Base-by-base conservation (phyloP, 2,113 vertebrate genomes). In the Tylochromis polylepis region DNA sequence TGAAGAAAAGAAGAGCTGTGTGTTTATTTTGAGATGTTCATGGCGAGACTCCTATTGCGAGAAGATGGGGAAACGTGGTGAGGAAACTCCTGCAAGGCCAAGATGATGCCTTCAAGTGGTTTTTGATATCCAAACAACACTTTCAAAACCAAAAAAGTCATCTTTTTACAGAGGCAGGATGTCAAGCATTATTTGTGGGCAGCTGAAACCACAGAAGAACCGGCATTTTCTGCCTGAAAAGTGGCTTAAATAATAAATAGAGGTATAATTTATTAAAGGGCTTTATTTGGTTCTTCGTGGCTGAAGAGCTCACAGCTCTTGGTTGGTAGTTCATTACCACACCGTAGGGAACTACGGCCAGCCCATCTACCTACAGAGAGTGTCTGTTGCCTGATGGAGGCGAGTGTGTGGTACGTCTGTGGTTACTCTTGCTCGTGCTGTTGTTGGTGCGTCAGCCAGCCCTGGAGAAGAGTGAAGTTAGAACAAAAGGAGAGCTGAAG, bases 291-390 rank as follows among this genome's bases (percentile, higher is more conserved):
- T 65, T 38, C 20, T 65, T 46, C 27, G 22, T 46, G 67, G 20
- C 34, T 67, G 62, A 67, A 8, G n/a, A n/a, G n/a, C n/a, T n/a
- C 20, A 1, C 34, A 22, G 38, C 41, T 27, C 1, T 72, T 6
- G 8, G 22, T 46, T 27, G 0, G 65, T 16, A 46, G 22, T 27
- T 72, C 2, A 16, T 46, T 27, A 27, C 22, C 22, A 27, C 38
- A 72, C 0, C 0, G 2, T 18, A 60, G 29, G 9, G 9, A 34
- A 18, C 41, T 46, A 2, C 5, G 10, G 38, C 27, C 3, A 0
- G 22, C 22, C 67, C 22, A 16, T 72, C 38, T 9, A 72, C 38
- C 41, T 46, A 24, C 65, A 49, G 67, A 72, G 67, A 46, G 41
- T 46, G 24, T 38, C n/a, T 46, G 65, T 10, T 4, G 16, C 8